Base-by-base conservation (phyloP, 2,888 invertebrate species). In the Neoscelio sp. region DNA sequence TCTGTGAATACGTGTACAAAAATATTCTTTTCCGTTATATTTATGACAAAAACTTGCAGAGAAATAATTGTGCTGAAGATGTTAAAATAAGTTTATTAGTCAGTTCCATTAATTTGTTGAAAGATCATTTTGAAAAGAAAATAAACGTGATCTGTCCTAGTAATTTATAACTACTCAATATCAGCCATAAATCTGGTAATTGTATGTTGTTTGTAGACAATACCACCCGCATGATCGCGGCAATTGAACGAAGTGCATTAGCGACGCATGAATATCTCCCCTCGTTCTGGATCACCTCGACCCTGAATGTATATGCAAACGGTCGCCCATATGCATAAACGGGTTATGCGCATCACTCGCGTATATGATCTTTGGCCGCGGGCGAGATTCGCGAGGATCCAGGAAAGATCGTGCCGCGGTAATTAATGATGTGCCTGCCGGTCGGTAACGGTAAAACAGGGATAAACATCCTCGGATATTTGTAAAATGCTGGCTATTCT, bases 221-320 rank as follows among this genome's bases (percentile, higher is more conserved):
- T 60, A 30, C 65, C 62, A 56, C 71, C 78, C 80, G 83, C 84
- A 80, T 83, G 85, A 87, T 86, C 85, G 79, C 62, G 58, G 85
- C 85, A 83, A 86, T 85, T 84, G 86, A 83, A 85, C 83, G 83
- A 82, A 84, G 80, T 82, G 83, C 83, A 85, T 87, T 87, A 85
- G 86, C 84, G 82, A 87, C 85, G 86, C 86, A 86, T 85, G 86
- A 85, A 84, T 80, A 78, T 75, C 60, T 76, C 68, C 68, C 62
- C 81, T 80, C 67, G 77, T 79, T 81, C 80, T 77, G 78, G 76
- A 81, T 80, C 71, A 73, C 48, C 67, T 67, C 62, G 68, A 80
- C 73, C 58, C 76, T 76, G 67, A 48, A 50, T 17, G 33, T 40
- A 38, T 13, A 33, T 23, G 50, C 35, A 4, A 67, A 40, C 48